Percentiles rank a stretch among this genome's conserved stretches.
Conservation (phyloP, 2,888 invertebrate genomes). For the Anorthoa munda region DNA sequence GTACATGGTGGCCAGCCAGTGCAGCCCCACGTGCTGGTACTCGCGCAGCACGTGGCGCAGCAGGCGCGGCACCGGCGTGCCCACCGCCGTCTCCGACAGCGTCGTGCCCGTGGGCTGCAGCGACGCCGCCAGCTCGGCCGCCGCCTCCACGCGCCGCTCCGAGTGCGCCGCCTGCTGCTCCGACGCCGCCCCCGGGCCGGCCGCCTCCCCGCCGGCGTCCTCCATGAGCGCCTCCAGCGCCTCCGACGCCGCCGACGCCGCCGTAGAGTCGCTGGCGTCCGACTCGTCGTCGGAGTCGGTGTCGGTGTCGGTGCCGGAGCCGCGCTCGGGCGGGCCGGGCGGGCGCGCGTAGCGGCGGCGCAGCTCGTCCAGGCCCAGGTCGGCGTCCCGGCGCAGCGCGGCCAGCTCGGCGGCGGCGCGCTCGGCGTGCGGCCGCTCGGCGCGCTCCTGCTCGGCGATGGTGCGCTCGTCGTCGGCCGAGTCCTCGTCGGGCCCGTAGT, state of each 20-base stretch:
- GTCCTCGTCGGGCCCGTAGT: conserved; percentile 93
- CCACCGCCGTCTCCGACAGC: conserved; percentile 97
- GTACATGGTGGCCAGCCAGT: conserved; percentile 99
- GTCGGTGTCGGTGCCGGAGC: conserved; percentile 43
- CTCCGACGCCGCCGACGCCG: conserved; percentile 78
- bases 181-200: conserved; percentile 94
- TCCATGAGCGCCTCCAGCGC: conserved; percentile 68
- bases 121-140: conserved; percentile 98
- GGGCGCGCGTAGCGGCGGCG: conserved; percentile 92
- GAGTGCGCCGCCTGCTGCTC: conserved; percentile 80
- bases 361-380: conserved; percentile 95
- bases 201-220: conserved; percentile 93
- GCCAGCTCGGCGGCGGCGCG: conserved; percentile 92
- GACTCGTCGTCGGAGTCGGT: conserved; percentile 66
- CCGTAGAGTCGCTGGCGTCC: conserved; percentile 63
- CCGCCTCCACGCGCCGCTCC: conserved; percentile 96
- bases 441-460: conserved; percentile 89
- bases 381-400: conserved; percentile 95
- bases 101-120: conserved; percentile 99
- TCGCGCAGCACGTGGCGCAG: conserved; percentile 97
- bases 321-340: conserved; percentile 37
- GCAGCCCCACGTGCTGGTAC: conserved; percentile 99
- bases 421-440: conserved; percentile 91
- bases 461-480: conserved; percentile 92
- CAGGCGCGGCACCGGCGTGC: conserved; percentile 98